Base-by-base conservation (phyloP, 1,140 invertebrate genomes). In the Orius insidiosus region DNA sequence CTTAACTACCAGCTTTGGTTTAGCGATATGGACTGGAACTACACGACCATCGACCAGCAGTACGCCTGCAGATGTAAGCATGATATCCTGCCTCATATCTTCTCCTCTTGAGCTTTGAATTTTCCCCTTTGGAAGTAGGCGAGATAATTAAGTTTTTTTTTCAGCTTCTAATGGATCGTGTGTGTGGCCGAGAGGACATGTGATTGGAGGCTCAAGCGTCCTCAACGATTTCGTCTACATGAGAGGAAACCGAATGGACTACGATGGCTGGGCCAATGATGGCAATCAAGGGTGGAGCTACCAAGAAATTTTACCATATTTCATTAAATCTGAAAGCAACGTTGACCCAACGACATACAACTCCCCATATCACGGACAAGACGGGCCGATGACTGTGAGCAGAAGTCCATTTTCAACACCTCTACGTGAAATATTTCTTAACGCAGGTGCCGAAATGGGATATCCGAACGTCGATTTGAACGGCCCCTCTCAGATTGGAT, bases 401-500 rank as follows among this genome's bases (percentile, higher is more conserved):
- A 40, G 38, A 18, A 40, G 38, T 18, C 68, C 74, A 3, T 80
- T 69, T 50, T 65, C 62, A 14, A 72, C 75, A 3, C 66, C 66
- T 8, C 56, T 82, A 11, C 53, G 61, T 0, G 56, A 37, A 32
- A 50, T 58, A 3, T 63, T 60, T 48, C 59, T 76, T 14, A 58
- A 70, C 50, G 72, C 72, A 8, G 74, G 70, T 4, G 56, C 52
- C 31, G 48, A 62, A 30, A 52, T 70, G 3, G 71, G 70, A 0
- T 69, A 70, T 53, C 50, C 85, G 36, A 75, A 85, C 6, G 55
- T 76, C 0, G 76, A 80, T 59, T 63, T 85, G 40, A 85, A 88
- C 61, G 75, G 86, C 5, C 72, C 75, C 1, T 70, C 80, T 52
- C 82, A 86, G 58, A 85, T 81, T 0, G 84, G 85, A 4, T 87